A percentile compares a stretch with the other conserved stretches of the same genome.
Evolutionary conservation across 2,888 invertebrate species (phyloP).

Genomic region (Caenorhabditis becei): DNA sequence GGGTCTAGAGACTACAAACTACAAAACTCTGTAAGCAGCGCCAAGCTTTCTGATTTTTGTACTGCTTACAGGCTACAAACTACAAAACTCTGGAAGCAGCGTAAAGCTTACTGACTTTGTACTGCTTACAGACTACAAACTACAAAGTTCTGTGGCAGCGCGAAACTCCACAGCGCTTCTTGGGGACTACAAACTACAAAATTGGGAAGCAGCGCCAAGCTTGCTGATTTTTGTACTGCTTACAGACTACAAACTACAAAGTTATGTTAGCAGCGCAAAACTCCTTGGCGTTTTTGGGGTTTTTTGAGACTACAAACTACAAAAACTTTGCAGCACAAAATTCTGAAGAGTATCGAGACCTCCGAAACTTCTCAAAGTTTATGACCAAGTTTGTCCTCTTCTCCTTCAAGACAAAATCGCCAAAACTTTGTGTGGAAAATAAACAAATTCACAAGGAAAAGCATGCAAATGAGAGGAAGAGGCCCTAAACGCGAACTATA

Average conservation of each 20-base stretch:
- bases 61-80: too few species aligned
- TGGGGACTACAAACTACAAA: slow-evolving; percentile 20
- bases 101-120: background rate
- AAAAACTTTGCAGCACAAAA: background rate
- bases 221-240: background rate
- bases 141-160: background rate
- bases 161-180: slow-evolving; percentile 1
- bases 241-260: slow-evolving; percentile 2
- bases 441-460: slow-evolving; percentile 3
- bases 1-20: too few species aligned
- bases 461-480: slow-evolving; percentile 18
- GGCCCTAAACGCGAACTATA: slow-evolving; percentile 3
- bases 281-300: background rate
- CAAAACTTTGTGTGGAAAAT: slow-evolving; percentile 1
- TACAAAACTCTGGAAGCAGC: background rate
- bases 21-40: background rate
- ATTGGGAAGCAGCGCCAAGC: slow-evolving; percentile 4
- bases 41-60: background rate
- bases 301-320: slow-evolving; percentile 20
- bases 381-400: background rate
- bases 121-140: slow-evolving; percentile 31
- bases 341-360: too few species aligned
- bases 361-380: background rate
- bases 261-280: background rate
- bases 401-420: too few species aligned